phyloP scores from a whole-genome alignment of 2,888 invertebrate species.

The Rugalucina vietnamica region DNA sequence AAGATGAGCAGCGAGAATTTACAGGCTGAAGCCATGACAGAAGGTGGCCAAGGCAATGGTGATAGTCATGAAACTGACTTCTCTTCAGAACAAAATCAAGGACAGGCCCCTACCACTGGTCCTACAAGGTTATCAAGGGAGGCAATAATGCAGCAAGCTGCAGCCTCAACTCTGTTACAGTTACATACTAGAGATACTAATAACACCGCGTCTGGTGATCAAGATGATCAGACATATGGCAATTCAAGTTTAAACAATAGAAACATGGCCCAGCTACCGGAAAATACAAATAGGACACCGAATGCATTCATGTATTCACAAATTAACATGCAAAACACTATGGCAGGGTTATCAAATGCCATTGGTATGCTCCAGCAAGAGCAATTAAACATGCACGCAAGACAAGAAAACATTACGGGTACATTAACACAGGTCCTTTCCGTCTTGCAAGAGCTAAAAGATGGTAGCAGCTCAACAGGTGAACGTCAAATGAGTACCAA shows the following conservation, averaged over 20 bases:
- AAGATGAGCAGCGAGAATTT: conserved; percentile 1
- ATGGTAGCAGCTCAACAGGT: neutral
- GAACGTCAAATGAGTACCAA: neutral
- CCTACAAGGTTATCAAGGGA: neutral
- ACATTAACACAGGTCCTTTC: neutral
- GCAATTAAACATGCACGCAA: neutral
- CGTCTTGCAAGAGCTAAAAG: neutral
- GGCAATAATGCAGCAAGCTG: neutral
- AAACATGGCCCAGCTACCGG: neutral
- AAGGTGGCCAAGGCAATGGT: neutral
- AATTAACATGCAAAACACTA: neutral
- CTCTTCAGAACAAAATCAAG: neutral
- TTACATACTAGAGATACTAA: neutral
- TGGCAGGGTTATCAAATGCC: neutral
- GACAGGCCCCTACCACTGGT: neutral
- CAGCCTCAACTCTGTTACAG: neutral
- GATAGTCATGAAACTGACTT: neutral
- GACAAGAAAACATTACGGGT: neutral
- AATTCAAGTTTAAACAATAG: neutral
- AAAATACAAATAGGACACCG: neutral
- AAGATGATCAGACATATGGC: neutral
- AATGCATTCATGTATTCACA: neutral
- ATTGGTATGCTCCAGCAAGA: neutral
- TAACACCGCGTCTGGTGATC: neutral
- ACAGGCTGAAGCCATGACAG: neutral